These are phyloP conservation scores for Plagiodera versicolora DNA, from an alignment of 2,888 invertebrate genomes.

Conservation along the genomic window DNA sequence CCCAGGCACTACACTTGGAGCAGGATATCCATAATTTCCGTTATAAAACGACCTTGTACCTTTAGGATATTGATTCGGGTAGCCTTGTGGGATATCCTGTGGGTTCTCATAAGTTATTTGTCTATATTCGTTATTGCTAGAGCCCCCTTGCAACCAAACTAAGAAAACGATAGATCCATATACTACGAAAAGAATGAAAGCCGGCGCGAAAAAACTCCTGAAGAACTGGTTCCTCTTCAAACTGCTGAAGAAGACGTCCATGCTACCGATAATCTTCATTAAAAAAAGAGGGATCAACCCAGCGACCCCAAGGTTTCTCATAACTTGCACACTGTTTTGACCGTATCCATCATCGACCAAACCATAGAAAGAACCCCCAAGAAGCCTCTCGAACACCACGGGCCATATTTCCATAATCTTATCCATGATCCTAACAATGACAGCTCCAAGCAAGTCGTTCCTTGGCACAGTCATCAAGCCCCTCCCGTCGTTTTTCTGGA, in stretches of 20 bases:
- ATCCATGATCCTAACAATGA: conserved; percentile 46
- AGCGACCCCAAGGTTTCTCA: conserved; percentile 44
- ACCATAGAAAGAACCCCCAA: conserved; percentile 37
- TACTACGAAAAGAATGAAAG: conserved; percentile 40
- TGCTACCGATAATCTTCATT: conserved; percentile 44
- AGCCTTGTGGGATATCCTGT: background rate
- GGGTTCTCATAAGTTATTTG: conserved; percentile 6
- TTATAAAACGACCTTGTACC: background rate
- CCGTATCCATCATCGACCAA: conserved; percentile 21
- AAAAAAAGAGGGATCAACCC: conserved; percentile 48
- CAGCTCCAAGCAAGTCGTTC: conserved; percentile 29
- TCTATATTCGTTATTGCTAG: conserved; percentile 16
- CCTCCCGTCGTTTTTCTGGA: background rate
- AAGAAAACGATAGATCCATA: conserved; percentile 48
- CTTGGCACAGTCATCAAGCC: conserved; percentile 9
- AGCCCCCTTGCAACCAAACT: conserved; percentile 46
- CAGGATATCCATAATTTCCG: background rate
- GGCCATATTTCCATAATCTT: conserved; percentile 45
- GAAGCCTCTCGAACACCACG: conserved; percentile 40
- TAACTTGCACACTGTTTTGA: conserved; percentile 11
- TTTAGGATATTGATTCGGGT: background rate
- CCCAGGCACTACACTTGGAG: background rate
- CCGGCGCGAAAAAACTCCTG: conserved; percentile 49
- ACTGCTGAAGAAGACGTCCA: conserved; percentile 43
- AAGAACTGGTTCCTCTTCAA: conserved; percentile 49